Evolutionary conservation across 2,113 vertebrate genomes (phyloP).

Genomic region (Sinocyclocheilus maitianheensis): DNA sequence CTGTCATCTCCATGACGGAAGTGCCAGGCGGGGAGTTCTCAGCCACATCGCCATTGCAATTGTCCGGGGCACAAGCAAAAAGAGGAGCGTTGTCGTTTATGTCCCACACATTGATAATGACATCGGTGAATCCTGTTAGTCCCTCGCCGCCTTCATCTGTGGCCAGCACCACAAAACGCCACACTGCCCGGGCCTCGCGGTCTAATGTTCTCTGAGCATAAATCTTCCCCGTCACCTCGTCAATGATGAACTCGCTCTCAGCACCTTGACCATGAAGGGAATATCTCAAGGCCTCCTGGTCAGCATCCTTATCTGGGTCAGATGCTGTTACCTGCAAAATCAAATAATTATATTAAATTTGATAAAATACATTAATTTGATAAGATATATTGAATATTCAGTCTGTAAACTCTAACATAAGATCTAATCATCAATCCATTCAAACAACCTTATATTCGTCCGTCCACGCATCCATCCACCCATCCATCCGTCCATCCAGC

Average conservation of each 20-base stretch:
- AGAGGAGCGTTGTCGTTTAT: conserved; percentile 85
- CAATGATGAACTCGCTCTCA: conserved; percentile 85
- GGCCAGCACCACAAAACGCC: conserved; percentile 88
- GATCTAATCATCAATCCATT: conserved; percentile 20
- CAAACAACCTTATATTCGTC: background rate
- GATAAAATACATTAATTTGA: too few relatives aligned
- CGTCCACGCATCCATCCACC: background rate
- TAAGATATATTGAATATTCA: background rate
- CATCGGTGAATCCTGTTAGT: conserved; percentile 89
- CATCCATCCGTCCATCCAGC: background rate
- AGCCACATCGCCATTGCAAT: conserved; percentile 79
- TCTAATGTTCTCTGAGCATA: conserved; percentile 82
- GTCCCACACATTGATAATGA: conserved; percentile 89
- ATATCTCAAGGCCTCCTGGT: conserved; percentile 83
- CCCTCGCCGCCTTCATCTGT: conserved; percentile 88
- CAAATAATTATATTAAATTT: conserved; percentile 52
- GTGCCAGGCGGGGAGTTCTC: conserved; percentile 82
- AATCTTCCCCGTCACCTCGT: conserved; percentile 85
- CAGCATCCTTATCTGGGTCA: conserved; percentile 83
- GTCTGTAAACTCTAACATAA: background rate
- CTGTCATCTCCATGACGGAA: conserved; percentile 85
- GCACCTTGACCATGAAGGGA: conserved; percentile 87
- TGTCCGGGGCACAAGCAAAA: conserved; percentile 80
- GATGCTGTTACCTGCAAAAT: conserved; percentile 81
- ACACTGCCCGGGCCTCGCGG: conserved; percentile 82